phyloP scores from a whole-genome alignment of 2,797 vertebrate species.

The Kryptolebias ocellatus region DNA sequence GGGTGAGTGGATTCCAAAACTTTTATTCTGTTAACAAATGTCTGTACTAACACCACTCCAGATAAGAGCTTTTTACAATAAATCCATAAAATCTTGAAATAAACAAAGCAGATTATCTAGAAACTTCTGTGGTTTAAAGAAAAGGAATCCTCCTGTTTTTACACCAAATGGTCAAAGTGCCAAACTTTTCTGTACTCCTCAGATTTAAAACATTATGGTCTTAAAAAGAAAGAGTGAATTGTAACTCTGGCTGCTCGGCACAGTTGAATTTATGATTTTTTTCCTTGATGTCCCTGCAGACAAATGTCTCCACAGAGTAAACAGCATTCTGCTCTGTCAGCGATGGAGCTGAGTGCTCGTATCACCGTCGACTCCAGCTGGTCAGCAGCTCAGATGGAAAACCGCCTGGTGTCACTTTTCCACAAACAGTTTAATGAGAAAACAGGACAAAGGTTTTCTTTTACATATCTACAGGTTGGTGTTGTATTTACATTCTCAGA shows the following conservation, averaged over 20 bases:
- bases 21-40: neutral
- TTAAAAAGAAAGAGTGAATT: too few species aligned
- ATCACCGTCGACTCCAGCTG: constrained; percentile 66
- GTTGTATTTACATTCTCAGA: neutral
- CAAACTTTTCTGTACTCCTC: too few species aligned
- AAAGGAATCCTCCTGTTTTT: too few species aligned
- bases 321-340: constrained; percentile 18
- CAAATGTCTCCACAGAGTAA: constrained; percentile 17
- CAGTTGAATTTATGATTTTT: neutral
- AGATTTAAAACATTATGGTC: too few species aligned
- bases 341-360: constrained; percentile 50
- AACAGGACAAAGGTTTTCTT: constrained; percentile 43
- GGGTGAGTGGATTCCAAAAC: constrained; percentile 36
- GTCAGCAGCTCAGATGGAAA: constrained; percentile 65
- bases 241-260: too few species aligned
- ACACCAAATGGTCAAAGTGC: too few species aligned
- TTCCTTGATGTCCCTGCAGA: constrained; percentile 17
- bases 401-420: constrained; percentile 59
- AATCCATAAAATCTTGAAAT: too few species aligned
- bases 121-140: too few species aligned
- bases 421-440: constrained; percentile 23
- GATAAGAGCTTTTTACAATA: too few species aligned
- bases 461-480: constrained; percentile 75
- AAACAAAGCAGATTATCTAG: too few species aligned
- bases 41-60: too few species aligned